Conservation (phyloP, 1,140 invertebrate genomes). For the Olivierus martensii region DNA sequence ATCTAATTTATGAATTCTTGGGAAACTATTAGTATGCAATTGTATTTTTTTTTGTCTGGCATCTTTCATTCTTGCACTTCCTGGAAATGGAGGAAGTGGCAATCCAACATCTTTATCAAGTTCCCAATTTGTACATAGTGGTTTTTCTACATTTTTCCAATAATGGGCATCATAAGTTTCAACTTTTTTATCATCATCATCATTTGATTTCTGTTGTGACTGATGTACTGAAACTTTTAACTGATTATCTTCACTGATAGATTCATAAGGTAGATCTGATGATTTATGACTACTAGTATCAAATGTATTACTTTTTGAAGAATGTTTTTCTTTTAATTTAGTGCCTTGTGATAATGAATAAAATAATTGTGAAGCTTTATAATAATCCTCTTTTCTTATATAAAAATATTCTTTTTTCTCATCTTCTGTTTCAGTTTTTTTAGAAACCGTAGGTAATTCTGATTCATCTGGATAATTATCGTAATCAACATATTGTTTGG, state of each 20-base stretch:
- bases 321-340: too few species aligned
- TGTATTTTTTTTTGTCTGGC: background rate
- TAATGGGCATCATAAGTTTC: background rate
- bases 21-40: background rate
- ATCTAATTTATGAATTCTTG: too few species aligned
- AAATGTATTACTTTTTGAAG: background rate
- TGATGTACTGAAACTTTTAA: too few species aligned
- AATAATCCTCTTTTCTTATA: conserved; percentile 19
- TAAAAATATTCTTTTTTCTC: conserved; percentile 6
- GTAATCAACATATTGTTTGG: background rate
- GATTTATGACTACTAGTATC: background rate
- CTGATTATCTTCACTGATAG: too few species aligned
- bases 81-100: conserved; percentile 1
- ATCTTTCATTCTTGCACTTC: background rate
- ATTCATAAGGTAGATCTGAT: background rate
- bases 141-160: background rate
- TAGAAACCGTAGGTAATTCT: background rate
- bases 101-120: conserved; percentile 15
- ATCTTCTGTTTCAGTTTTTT: background rate
- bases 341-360: conserved; percentile 4
- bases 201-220: too few species aligned
- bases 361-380: conserved; percentile 19
- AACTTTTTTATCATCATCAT: too few species aligned
- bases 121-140: background rate
- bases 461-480: background rate